Conservation (phyloP, 2,113 vertebrate genomes). For the Gorsachius goisagi region DNA sequence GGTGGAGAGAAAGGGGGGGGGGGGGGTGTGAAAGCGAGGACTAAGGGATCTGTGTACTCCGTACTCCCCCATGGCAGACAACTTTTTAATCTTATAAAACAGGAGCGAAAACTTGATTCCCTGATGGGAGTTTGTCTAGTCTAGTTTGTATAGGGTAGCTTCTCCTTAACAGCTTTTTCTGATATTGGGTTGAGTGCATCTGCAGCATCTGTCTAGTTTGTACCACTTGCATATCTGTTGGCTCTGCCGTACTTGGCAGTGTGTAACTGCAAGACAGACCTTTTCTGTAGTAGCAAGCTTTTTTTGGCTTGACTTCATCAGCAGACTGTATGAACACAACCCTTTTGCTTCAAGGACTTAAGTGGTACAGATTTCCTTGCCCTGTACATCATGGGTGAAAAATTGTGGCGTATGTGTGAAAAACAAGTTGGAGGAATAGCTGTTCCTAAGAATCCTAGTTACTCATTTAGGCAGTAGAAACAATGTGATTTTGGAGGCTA, state of each 20-base stretch:
- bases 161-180: not conserved
- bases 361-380: not conserved
- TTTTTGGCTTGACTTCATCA: not conserved
- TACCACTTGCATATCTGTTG: not conserved
- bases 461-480: not conserved
- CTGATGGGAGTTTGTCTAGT: not conserved
- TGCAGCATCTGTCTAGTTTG: not conserved
- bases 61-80: not conserved
- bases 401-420: not conserved
- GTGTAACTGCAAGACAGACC: not conserved
- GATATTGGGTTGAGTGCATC: not conserved
- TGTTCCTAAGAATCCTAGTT: not conserved
- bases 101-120: not conserved
- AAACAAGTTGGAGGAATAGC: not conserved
- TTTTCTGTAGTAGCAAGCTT: not conserved
- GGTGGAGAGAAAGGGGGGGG: fast-evolving
- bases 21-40: not conserved
- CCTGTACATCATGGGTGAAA: not conserved
- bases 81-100: not conserved
- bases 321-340: not conserved
- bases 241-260: not conserved
- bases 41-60: not conserved
- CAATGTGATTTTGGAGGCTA: not conserved
- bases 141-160: not conserved
- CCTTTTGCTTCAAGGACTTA: not conserved